Conservation (phyloP, 2,113 vertebrate genomes). For the Psittacus erithacus region DNA sequence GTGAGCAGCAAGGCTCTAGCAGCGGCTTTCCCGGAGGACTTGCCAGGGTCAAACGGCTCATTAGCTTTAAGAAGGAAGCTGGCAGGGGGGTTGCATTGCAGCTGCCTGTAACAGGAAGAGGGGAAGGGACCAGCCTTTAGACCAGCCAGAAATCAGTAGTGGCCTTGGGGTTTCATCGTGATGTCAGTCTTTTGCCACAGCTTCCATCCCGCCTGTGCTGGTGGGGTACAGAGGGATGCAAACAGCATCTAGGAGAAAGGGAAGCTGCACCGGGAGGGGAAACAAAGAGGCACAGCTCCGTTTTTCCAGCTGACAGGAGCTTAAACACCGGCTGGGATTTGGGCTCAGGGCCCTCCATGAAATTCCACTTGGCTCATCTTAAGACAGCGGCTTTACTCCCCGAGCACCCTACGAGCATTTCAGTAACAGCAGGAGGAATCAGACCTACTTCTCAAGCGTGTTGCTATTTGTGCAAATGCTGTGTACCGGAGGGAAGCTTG, state of each 20-base stretch:
- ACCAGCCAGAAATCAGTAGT: neutral
- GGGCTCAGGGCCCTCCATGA: neutral
- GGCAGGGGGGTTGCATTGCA: neutral
- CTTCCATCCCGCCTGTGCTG: neutral
- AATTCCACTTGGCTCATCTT: constrained; percentile 5
- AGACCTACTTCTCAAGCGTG: neutral
- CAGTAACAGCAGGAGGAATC: neutral
- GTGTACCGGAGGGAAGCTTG: constrained; percentile 36
- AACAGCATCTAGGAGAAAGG: neutral
- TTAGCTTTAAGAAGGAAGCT: constrained; percentile 52
- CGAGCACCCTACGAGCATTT: neutral
- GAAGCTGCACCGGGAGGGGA: neutral
- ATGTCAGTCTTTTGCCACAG: neutral
- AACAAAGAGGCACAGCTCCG: neutral
- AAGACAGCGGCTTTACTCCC: neutral
- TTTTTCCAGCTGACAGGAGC: constrained; percentile 35
- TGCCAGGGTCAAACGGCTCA: constrained; percentile 38
- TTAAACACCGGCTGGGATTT: neutral
- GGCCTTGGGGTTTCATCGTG: neutral
- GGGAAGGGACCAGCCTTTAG: neutral
- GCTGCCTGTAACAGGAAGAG: accelerated
- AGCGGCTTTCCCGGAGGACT: constrained; percentile 18
- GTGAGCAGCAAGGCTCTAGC: neutral
- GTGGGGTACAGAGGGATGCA: neutral
- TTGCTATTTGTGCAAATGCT: constrained; percentile 47